Percentiles rank a stretch among this genome's conserved stretches.
Evolutionary conservation across 2,888 invertebrate genomes (phyloP).

Genomic region (Parnassius glacialis): DNA sequence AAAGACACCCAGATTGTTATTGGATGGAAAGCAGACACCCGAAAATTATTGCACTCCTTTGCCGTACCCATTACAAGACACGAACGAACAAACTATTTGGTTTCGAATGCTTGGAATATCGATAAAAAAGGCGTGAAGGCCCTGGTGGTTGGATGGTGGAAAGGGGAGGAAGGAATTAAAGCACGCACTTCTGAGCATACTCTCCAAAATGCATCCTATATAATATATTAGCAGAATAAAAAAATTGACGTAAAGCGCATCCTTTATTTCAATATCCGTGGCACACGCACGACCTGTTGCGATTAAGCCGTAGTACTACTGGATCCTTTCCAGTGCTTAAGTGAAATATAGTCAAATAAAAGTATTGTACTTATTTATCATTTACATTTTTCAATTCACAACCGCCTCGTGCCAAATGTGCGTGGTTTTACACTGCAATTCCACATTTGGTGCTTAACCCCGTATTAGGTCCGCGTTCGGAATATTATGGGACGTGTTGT

Average conservation of each 20-base stretch:
- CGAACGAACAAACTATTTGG: too few relatives aligned
- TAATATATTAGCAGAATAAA: too few relatives aligned
- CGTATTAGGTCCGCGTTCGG: slow-evolving; percentile 32
- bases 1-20: too few relatives aligned
- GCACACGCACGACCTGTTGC: slow-evolving; percentile 69
- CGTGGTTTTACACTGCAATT: slow-evolving; percentile 30
- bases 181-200: too few relatives aligned
- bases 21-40: too few relatives aligned
- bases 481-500: slow-evolving; percentile 38
- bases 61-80: too few relatives aligned
- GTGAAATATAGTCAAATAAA: slow-evolving; percentile 72
- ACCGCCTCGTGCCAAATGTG: slow-evolving; percentile 63
- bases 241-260: slow-evolving; percentile 24
- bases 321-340: slow-evolving; percentile 69
- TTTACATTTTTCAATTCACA: slow-evolving; percentile 78
- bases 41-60: too few relatives aligned
- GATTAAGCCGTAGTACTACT: slow-evolving; percentile 39
- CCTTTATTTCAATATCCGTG: slow-evolving; percentile 35
- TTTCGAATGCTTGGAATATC: too few relatives aligned
- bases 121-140: too few relatives aligned
- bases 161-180: too few relatives aligned
- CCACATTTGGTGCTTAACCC: slow-evolving; percentile 19
- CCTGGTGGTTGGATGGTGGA: too few relatives aligned
- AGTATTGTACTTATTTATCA: slow-evolving; percentile 70
- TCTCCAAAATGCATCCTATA: too few relatives aligned